Conservation (phyloP, 2,113 vertebrate genomes). For the Dolichallabes microphthalmus region DNA sequence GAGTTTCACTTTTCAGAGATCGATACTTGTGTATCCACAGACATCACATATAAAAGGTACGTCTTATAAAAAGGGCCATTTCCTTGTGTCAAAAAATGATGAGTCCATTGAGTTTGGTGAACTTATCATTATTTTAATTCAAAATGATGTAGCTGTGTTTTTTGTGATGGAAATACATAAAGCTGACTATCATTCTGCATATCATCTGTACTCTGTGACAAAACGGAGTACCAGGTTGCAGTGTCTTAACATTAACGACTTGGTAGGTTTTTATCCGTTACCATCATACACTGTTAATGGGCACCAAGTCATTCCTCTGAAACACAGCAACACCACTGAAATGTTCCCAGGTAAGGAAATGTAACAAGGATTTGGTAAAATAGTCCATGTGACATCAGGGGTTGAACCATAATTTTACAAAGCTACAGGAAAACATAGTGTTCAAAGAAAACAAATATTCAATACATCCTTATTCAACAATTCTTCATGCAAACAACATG, state of each 20-base stretch:
- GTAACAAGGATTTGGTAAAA: background rate
- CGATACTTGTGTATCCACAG: no score
- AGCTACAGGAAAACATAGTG: no score
- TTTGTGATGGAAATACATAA: slow-evolving; percentile 46
- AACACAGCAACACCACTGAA: background rate
- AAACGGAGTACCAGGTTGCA: slow-evolving; percentile 22
- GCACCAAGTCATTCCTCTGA: slow-evolving; percentile 49
- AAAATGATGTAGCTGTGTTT: slow-evolving; percentile 45
- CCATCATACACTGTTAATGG: slow-evolving; percentile 52
- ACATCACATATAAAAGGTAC: no score
- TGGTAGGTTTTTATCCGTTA: slow-evolving; percentile 48
- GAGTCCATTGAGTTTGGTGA: slow-evolving; percentile 52
- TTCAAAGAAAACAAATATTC: no score
- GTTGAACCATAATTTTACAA: no score
- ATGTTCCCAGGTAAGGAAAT: no score
- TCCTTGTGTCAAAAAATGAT: slow-evolving; percentile 46
- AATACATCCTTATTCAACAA: no score
- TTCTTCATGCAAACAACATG: no score
- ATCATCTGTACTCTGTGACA: slow-evolving; percentile 51
- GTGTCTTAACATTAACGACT: slow-evolving; percentile 45
- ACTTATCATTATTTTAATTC: slow-evolving; percentile 53
- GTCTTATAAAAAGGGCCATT: slow-evolving; percentile 8
- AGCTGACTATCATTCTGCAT: slow-evolving; percentile 44
- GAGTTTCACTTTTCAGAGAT: no score
- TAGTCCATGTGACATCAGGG: no score